A percentile compares a stretch with the other conserved stretches of the same genome.
Conservation (phyloP, 2,888 invertebrate genomes). For the Heliothis peltigera region DNA sequence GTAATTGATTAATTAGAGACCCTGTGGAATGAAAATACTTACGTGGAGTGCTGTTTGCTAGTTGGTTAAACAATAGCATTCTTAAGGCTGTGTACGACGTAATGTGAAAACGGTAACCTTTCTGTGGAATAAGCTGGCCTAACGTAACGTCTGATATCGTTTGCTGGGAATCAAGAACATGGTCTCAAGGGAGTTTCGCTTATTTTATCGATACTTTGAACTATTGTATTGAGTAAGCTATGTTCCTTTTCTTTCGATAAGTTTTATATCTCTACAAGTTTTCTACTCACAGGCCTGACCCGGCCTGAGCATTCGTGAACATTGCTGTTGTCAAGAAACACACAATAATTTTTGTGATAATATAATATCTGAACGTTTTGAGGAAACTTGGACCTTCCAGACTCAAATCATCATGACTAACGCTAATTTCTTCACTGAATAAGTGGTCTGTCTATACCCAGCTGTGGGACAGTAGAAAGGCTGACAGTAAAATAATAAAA, state of each 20-base stretch:
- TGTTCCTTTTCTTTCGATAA: conserved; percentile 28
- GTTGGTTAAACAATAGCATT: conserved; percentile 60
- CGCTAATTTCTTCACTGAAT: too few species aligned
- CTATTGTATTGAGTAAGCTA: conserved; percentile 16
- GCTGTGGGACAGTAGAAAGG: too few species aligned
- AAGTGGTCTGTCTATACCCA: too few species aligned
- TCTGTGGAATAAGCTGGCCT: conserved; percentile 48
- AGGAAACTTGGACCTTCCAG: too few species aligned
- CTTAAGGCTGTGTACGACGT: conserved; percentile 57
- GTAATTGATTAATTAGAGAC: conserved; percentile 61
- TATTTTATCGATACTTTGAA: conserved; percentile 49
- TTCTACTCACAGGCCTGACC: too few species aligned
- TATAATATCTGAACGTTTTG: too few species aligned
- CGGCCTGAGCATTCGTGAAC: too few species aligned
- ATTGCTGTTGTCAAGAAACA: too few species aligned
- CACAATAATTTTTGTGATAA: too few species aligned
- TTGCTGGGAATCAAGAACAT: conserved; percentile 49
- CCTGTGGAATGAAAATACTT: conserved; percentile 59
- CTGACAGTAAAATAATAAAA: too few species aligned
- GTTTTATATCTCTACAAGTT: too few species aligned
- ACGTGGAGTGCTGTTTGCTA: conserved; percentile 57
- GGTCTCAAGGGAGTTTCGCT: conserved; percentile 38
- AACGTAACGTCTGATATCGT: conserved; percentile 58
- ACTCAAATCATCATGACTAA: too few species aligned
- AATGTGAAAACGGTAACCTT: conserved; percentile 66